Conservation (phyloP, 23 tunicate species). For the Styela clava region DNA sequence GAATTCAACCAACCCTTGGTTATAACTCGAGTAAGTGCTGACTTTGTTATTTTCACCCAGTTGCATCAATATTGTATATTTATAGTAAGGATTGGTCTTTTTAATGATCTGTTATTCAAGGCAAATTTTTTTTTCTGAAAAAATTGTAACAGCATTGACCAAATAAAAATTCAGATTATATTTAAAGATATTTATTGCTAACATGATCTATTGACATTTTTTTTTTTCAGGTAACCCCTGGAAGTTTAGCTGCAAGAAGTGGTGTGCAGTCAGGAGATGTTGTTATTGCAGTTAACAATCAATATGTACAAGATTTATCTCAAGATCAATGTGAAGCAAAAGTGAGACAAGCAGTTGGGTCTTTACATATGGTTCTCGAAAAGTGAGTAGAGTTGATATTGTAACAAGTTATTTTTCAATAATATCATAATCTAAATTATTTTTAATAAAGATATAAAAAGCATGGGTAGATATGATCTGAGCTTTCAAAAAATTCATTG, state of each 20-base stretch:
- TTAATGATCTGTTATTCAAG: no score
- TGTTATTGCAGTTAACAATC: constrained; percentile 61
- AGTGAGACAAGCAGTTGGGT: constrained; percentile 64
- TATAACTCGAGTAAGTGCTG: constrained; percentile 53
- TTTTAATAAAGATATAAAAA: no score
- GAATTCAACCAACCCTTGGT: constrained; percentile 77
- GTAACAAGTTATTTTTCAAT: neutral
- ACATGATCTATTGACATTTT: no score
- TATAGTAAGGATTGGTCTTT: no score
- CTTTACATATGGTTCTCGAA: constrained; percentile 60
- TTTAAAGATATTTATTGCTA: no score
- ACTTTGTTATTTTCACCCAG: neutral
- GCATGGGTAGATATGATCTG: no score
- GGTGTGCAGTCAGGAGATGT: constrained; percentile 77
- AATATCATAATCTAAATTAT: no score
- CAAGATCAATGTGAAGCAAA: constrained; percentile 75
- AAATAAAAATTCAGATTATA: no score
- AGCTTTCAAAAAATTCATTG: no score
- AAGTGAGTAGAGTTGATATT: constrained; percentile 41
- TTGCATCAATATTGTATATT: neutral
- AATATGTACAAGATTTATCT: constrained; percentile 47
- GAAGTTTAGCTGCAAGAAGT: constrained; percentile 58
- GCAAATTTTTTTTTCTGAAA: no score
- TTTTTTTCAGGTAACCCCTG: constrained; percentile 69
- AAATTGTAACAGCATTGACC: no score